phyloP scores from a whole-genome alignment of 23 tunicate species.

The Oikopleura dioica region DNA sequence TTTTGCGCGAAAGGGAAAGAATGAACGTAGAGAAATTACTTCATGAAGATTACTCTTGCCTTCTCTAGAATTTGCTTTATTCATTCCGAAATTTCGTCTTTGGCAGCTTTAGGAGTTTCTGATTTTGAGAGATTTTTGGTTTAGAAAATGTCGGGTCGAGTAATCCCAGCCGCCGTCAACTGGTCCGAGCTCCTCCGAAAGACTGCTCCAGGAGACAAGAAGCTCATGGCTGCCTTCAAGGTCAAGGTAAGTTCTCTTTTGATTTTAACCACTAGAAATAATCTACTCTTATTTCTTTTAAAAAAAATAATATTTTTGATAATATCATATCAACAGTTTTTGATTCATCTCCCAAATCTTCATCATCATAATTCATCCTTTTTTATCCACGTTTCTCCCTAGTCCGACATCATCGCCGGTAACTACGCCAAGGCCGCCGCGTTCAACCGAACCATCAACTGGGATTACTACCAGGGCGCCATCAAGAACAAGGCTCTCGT shows the following conservation, averaged over 20 bases:
- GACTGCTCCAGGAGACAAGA: constrained; percentile 32
- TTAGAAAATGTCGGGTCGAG: constrained; percentile 7
- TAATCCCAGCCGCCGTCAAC: constrained; percentile 25
- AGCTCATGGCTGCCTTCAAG: constrained; percentile 47
- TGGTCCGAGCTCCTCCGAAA: constrained; percentile 46
- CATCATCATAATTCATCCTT: not conserved
- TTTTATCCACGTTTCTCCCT: not conserved
- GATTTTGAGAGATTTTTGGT: too few species aligned
- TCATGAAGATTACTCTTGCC: too few species aligned
- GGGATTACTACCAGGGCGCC: constrained; percentile 37
- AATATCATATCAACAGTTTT: not conserved
- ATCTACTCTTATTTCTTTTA: not conserved
- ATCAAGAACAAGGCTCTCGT: constrained; percentile 59
- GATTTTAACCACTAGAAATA: not conserved
- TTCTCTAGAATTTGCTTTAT: too few species aligned
- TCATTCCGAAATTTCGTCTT: too few species aligned
- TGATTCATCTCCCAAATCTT: not conserved
- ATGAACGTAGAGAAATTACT: too few species aligned
- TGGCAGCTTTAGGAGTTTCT: too few species aligned
- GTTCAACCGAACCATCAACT: constrained; percentile 36
- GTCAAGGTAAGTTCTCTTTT: constrained; percentile 18
- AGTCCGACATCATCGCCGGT: constrained; percentile 42
- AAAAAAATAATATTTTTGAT: not conserved
- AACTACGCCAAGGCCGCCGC: constrained; percentile 47
- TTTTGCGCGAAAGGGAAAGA: too few species aligned